Conservation (phyloP, 2,888 invertebrate species). For the Leptarthrus brevirostris region DNA sequence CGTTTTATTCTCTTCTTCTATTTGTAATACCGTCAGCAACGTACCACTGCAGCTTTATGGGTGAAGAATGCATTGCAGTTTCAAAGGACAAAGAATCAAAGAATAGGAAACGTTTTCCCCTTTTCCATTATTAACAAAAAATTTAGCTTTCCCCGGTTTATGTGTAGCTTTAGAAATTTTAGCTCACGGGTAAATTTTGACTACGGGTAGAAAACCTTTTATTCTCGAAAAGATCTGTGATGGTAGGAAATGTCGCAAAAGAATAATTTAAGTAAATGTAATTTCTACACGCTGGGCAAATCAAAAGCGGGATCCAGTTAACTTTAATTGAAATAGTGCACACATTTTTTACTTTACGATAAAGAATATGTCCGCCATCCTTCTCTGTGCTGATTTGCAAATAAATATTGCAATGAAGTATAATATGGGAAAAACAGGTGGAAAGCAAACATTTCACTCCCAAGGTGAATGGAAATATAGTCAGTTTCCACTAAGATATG, state of each 20-base stretch:
- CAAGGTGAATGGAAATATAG: too few species aligned
- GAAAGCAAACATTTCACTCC: too few species aligned
- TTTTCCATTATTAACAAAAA: slow-evolving; percentile 1
- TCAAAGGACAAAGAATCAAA: not conserved
- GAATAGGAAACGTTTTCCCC: not conserved
- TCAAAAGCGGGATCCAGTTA: too few species aligned
- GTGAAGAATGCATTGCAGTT: not conserved
- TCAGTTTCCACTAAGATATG: too few species aligned
- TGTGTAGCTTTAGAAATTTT: not conserved
- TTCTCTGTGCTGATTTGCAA: too few species aligned
- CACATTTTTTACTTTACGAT: too few species aligned
- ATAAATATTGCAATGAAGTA: too few species aligned
- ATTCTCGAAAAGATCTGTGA: slow-evolving; percentile 1
- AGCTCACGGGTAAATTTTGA: slow-evolving; percentile 4
- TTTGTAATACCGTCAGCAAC: not conserved
- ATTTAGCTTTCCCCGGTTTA: slow-evolving; percentile 12
- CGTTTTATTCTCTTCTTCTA: not conserved
- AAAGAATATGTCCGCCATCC: too few species aligned
- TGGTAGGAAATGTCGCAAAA: not conserved
- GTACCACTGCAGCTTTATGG: not conserved
- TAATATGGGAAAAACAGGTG: too few species aligned
- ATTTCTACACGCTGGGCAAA: too few species aligned
- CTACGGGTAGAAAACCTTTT: slow-evolving; percentile 4
- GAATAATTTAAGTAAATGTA: not conserved
- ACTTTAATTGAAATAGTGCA: too few species aligned